These are phyloP conservation scores for Muscicapa striata DNA, from an alignment of 2,797 vertebrate species.

Conservation along the genomic window DNA sequence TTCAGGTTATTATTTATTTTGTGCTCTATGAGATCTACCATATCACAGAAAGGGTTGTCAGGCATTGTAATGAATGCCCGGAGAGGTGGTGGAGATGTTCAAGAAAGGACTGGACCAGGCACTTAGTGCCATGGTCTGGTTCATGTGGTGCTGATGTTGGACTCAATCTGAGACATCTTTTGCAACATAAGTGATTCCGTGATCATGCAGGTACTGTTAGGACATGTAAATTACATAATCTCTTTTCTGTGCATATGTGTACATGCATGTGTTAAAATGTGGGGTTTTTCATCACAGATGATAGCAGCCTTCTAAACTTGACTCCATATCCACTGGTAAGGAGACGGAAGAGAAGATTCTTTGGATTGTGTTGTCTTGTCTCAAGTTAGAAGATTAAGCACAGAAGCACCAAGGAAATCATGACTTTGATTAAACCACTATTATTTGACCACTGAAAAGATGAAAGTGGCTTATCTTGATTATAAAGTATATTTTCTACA, in stretches of 20 bases:
- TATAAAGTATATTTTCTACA: constrained; percentile 76
- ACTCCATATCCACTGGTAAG: constrained; percentile 93
- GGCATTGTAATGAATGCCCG: background rate
- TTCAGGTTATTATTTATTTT: background rate
- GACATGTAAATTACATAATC: background rate
- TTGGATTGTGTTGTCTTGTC: constrained; percentile 96
- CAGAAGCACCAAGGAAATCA: constrained; percentile 76
- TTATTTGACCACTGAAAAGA: constrained; percentile 59
- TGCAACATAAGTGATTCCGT: background rate
- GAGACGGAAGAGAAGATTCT: constrained; percentile 97
- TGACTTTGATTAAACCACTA: constrained; percentile 47
- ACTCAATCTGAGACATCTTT: background rate
- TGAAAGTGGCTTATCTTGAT: constrained; percentile 38
- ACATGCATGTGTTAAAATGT: background rate
- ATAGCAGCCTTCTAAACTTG: constrained; percentile 98
- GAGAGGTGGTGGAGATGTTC: background rate
- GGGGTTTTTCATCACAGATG: constrained; percentile 81
- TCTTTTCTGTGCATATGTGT: background rate
- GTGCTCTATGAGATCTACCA: background rate
- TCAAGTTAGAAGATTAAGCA: constrained; percentile 85
- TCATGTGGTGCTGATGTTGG: background rate
- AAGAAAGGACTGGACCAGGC: background rate
- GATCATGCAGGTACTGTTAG: background rate
- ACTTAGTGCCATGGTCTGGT: background rate
- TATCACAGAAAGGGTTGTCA: background rate